A percentile compares a stretch with the other conserved stretches of the same genome.
phyloP scores from a whole-genome alignment of 35 echinoderm and acorn worm genomes.

The Strongylocentrotus purpuratus region DNA sequence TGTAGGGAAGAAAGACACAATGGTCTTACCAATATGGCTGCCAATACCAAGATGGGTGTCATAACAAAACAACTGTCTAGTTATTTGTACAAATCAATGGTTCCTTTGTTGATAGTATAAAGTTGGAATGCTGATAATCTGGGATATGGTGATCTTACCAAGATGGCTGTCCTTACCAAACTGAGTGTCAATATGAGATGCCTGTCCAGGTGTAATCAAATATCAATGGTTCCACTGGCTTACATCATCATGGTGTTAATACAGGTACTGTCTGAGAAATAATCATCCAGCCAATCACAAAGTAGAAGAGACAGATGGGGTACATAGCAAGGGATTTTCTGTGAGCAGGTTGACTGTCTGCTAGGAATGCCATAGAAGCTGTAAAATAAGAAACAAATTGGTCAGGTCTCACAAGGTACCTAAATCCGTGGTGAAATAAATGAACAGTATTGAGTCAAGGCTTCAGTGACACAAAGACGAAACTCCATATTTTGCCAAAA shows the following conservation, averaged over 20 bases:
- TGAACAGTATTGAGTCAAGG: no score
- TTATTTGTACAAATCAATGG: neutral
- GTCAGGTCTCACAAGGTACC: neutral
- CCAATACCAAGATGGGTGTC: no score
- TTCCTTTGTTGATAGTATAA: neutral
- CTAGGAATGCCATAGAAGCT: conserved; percentile 97
- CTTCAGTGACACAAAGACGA: no score
- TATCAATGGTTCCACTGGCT: neutral
- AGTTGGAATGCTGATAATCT: neutral
- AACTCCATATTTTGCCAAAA: no score
- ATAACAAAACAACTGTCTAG: no score
- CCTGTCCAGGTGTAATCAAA: neutral
- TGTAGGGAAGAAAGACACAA: neutral
- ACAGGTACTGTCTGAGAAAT: conserved; percentile 58
- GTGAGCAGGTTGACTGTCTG: conserved; percentile 93
- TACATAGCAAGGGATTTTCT: conserved; percentile 89
- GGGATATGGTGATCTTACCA: neutral
- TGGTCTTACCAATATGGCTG: no score
- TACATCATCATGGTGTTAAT: neutral
- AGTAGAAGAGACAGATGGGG: conserved; percentile 98
- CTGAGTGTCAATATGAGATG: neutral
- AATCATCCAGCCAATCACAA: conserved; percentile 97
- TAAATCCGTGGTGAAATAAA: no score
- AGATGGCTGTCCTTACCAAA: neutral
- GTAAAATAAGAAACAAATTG: neutral